Evolutionary conservation across 2,888 invertebrate genomes (phyloP).

Genomic region (Latheticus oryzae): DNA sequence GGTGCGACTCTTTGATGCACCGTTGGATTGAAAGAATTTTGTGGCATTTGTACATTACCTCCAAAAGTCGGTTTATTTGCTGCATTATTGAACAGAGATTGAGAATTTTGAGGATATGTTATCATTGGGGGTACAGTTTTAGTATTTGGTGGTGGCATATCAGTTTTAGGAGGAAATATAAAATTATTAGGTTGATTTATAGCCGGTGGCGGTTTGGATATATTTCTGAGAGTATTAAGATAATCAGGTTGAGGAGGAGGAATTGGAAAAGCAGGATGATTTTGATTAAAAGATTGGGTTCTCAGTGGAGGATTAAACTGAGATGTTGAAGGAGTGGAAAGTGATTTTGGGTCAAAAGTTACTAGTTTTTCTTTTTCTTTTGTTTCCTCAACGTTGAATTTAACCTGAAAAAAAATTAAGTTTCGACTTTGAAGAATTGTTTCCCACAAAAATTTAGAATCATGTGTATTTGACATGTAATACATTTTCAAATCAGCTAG

Average conservation of each 20-base stretch:
- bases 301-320: slow-evolving; percentile 44
- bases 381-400: slow-evolving; percentile 61
- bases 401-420: slow-evolving; percentile 57
- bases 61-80: slow-evolving; percentile 12
- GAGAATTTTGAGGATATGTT: slow-evolving; percentile 20
- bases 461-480: no score
- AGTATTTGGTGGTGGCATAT: slow-evolving; percentile 27
- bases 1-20: slow-evolving; percentile 2
- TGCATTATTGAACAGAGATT: slow-evolving; percentile 20
- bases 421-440: background rate
- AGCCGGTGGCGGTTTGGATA: slow-evolving; percentile 47
- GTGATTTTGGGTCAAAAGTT: slow-evolving; percentile 45
- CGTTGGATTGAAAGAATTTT: background rate
- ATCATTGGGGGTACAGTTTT: slow-evolving; percentile 22
- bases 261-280: slow-evolving; percentile 50
- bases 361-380: slow-evolving; percentile 40
- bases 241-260: slow-evolving; percentile 52
- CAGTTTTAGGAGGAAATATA: slow-evolving; percentile 46
- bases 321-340: slow-evolving; percentile 39
- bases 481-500: no score
- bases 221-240: slow-evolving; percentile 53
- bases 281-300: slow-evolving; percentile 54
- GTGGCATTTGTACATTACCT: background rate
- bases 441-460: no score
- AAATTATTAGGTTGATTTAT: slow-evolving; percentile 43